Conservation (phyloP, 2,113 vertebrate species). For the Microcebus tavaratra region DNA sequence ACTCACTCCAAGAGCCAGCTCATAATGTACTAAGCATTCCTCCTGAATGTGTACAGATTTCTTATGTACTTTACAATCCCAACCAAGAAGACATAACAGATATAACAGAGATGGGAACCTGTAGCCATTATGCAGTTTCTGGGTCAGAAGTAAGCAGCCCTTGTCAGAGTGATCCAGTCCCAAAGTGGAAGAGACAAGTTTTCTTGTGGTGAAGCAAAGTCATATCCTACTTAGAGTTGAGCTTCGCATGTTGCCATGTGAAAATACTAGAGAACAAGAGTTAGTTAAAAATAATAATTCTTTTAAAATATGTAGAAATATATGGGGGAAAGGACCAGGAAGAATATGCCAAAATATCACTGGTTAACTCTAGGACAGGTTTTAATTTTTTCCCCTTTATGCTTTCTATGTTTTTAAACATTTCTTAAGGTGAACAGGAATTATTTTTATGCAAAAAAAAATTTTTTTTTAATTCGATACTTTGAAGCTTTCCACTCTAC, state of each 20-base stretch:
- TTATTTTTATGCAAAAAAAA: not conserved
- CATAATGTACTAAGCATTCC: not conserved
- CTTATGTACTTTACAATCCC: not conserved
- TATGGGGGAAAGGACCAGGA: not conserved
- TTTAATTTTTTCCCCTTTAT: not conserved
- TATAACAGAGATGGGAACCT: not conserved
- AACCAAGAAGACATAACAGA: not conserved
- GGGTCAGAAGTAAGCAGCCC: not conserved
- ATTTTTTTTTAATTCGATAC: not conserved
- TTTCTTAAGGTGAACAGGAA: not conserved
- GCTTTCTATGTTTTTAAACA: not conserved
- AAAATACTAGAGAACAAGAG: not conserved
- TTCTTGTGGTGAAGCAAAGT: not conserved
- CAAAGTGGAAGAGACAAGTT: not conserved
- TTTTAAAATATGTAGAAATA: not conserved
- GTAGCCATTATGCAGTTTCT: not conserved
- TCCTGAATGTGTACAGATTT: not conserved
- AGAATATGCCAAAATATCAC: not conserved
- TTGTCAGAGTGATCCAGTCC: not conserved
- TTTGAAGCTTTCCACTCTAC: not conserved
- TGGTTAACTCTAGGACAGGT: not conserved
- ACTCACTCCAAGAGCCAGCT: not conserved
- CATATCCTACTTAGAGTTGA: not conserved
- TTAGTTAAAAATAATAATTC: conserved; percentile 16
- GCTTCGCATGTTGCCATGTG: not conserved